Evolutionary conservation across 2,888 invertebrate genomes (phyloP).

Genomic region (Agonopterix heracliana): DNA sequence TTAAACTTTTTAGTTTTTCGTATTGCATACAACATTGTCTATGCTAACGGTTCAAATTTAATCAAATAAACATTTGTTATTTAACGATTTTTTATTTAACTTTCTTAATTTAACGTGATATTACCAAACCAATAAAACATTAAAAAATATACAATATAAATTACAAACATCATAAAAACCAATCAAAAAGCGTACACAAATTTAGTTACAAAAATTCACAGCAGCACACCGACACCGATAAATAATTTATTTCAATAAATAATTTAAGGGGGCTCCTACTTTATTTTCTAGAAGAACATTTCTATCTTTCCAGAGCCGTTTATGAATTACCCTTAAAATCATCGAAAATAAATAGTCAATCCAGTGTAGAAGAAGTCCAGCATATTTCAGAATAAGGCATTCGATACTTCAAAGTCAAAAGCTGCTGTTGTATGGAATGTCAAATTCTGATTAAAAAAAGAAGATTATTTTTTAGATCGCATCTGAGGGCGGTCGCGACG

Average conservation of each 20-base stretch:
- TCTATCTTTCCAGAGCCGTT: background rate
- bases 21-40: too few species aligned
- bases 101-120: conserved; percentile 19
- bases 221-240: conserved; percentile 22
- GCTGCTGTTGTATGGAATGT: too few species aligned
- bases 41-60: too few species aligned
- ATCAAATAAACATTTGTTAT: too few species aligned
- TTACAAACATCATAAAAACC: conserved; percentile 30
- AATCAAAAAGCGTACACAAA: conserved; percentile 27
- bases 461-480: too few species aligned
- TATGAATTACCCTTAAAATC: background rate
- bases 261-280: background rate
- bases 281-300: background rate
- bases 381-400: background rate
- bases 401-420: background rate
- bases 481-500: conserved; percentile 37
- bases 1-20: too few species aligned
- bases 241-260: background rate
- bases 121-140: conserved; percentile 27
- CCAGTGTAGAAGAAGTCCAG: background rate
- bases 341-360: too few species aligned
- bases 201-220: conserved; percentile 23
- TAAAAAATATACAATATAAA: conserved; percentile 24
- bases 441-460: too few species aligned
- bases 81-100: background rate